Percentiles rank a stretch among this genome's conserved stretches.
These are phyloP conservation scores for Monopterus albus DNA, from an alignment of 2,113 vertebrate genomes.

Conservation along the genomic window DNA sequence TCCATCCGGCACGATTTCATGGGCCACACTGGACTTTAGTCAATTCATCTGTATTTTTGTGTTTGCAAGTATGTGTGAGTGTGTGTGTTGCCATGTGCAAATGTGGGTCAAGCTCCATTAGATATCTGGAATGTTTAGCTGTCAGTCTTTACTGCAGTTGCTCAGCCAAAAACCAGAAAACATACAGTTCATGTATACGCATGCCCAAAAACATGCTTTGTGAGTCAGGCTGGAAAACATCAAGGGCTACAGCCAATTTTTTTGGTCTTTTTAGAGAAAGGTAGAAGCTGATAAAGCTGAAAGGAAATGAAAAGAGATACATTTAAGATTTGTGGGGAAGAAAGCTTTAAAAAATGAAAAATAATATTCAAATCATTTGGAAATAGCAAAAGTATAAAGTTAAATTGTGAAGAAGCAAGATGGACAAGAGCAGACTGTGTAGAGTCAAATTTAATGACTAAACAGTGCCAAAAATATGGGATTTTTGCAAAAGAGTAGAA, in stretches of 20 bases:
- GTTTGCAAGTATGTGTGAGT: background rate
- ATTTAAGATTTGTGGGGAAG: constrained; percentile 1
- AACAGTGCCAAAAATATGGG: constrained; percentile 37
- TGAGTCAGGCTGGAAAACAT: constrained; percentile 31
- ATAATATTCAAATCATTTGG: constrained; percentile 1
- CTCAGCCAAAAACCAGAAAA: constrained; percentile 28
- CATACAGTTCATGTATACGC: too few relatives aligned
- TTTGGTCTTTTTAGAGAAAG: background rate
- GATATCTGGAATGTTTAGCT: constrained; percentile 19
- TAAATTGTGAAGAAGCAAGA: constrained; percentile 9
- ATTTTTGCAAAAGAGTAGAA: constrained; percentile 38
- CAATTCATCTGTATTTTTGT: constrained; percentile 41
- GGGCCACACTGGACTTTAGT: constrained; percentile 59
- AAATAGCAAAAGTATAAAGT: background rate
- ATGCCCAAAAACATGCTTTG: constrained; percentile 22
- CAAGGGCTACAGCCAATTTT: too few relatives aligned
- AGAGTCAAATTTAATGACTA: constrained; percentile 29
- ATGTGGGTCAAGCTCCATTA: constrained; percentile 17
- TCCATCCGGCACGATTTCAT: constrained; percentile 75
- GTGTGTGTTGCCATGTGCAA: background rate
- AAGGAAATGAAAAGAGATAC: constrained; percentile 8
- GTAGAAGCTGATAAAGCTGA: constrained; percentile 4
- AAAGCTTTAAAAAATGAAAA: constrained; percentile 25
- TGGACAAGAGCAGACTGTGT: constrained; percentile 15
- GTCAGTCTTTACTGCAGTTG: constrained; percentile 34